Evolutionary conservation across 2,888 invertebrate species (phyloP).

Genomic region (Volucella inflata): DNA sequence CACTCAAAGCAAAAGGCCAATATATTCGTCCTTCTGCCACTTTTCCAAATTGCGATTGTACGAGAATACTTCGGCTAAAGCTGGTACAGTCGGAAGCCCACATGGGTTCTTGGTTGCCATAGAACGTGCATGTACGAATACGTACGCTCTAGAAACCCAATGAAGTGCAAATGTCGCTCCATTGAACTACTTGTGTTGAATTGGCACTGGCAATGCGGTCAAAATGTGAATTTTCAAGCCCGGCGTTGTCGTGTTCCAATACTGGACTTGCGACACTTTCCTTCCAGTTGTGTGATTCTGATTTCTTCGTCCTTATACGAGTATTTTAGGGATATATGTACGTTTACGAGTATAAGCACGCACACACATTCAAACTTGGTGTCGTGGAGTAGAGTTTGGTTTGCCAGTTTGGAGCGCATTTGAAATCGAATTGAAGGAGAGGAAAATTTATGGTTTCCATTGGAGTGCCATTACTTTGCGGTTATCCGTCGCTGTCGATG

Average conservation of each 20-base stretch:
- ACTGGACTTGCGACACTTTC: slow-evolving; percentile 60
- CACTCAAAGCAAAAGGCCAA: slow-evolving; percentile 67
- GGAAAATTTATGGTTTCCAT: slow-evolving; percentile 64
- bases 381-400: background rate
- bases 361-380: slow-evolving; percentile 9
- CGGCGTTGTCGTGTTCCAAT: slow-evolving; percentile 43
- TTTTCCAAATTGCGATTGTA: slow-evolving; percentile 64
- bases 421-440: slow-evolving; percentile 41
- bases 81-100: background rate
- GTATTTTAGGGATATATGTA: slow-evolving; percentile 21
- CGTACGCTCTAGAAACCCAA: slow-evolving; percentile 63
- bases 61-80: slow-evolving; percentile 1
- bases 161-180: slow-evolving; percentile 73
- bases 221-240: slow-evolving; percentile 73
- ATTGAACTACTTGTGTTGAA: slow-evolving; percentile 70
- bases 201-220: slow-evolving; percentile 57
- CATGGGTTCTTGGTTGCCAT: slow-evolving; percentile 1
- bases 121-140: slow-evolving; percentile 24
- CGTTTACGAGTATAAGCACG: no score
- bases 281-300: slow-evolving; percentile 64
- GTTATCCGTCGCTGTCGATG: slow-evolving; percentile 51
- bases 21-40: slow-evolving; percentile 67
- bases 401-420: slow-evolving; percentile 20
- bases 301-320: slow-evolving; percentile 45
- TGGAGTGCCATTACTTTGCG: slow-evolving; percentile 71